Percentiles rank a stretch among this genome's conserved stretches.
phyloP scores from a whole-genome alignment of 2,113 vertebrate genomes.

The Lepidothrix coronata region DNA sequence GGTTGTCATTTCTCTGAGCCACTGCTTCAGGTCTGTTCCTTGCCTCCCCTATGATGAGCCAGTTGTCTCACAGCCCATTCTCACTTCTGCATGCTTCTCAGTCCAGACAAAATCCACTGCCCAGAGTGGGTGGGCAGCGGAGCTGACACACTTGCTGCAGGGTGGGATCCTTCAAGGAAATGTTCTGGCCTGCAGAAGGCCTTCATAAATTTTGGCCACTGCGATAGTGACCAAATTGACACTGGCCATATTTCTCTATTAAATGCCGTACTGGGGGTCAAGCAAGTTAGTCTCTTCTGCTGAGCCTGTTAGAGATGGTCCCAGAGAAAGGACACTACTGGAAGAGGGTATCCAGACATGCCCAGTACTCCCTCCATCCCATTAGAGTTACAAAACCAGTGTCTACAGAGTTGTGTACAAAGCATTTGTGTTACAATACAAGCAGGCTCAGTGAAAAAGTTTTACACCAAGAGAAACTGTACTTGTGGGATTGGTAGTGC shows the following conservation, averaged over 20 bases:
- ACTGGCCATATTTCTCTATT: neutral
- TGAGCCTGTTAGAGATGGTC: neutral
- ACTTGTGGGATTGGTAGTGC: fast-evolving
- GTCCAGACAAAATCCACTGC: neutral
- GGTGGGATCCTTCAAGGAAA: neutral
- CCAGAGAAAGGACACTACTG: neutral
- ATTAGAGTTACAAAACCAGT: neutral
- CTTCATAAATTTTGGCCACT: neutral
- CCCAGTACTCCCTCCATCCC: neutral
- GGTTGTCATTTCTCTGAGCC: neutral
- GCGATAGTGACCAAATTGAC: fast-evolving
- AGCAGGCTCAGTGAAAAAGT: neutral
- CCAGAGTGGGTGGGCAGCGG: neutral
- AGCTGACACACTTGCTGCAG: neutral
- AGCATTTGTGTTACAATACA: neutral
- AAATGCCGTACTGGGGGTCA: no score
- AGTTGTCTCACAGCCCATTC: neutral
- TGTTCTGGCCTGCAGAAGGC: neutral
- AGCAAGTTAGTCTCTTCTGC: neutral
- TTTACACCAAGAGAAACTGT: neutral
- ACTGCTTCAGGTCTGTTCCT: neutral
- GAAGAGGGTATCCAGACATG: neutral
- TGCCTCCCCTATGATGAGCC: neutral
- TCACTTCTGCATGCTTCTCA: neutral
- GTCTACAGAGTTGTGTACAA: neutral